Percentiles rank a stretch among this genome's conserved stretches.
Conservation (phyloP, 2,113 vertebrate species). For the Paratilapia polleni region DNA sequence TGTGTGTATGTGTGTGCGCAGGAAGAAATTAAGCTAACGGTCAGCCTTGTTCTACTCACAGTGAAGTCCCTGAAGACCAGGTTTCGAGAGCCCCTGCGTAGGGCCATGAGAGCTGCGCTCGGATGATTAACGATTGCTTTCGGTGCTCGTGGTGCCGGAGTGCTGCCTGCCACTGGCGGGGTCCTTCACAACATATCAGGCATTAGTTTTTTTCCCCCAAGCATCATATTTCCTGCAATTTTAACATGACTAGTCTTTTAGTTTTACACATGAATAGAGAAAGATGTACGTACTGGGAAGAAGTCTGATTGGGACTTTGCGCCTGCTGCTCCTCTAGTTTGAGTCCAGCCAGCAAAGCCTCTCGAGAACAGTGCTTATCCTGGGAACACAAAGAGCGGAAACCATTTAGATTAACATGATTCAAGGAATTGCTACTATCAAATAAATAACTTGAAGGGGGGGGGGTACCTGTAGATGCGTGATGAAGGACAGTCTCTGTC, state of each 20-base stretch:
- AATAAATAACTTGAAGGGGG: background rate
- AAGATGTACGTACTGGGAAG: constrained; percentile 83
- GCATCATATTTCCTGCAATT: background rate
- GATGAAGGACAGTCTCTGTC: constrained; percentile 98
- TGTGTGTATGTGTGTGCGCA: background rate
- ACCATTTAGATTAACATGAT: background rate
- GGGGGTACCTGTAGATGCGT: constrained; percentile 92
- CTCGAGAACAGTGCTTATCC: constrained; percentile 99
- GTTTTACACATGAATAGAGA: background rate
- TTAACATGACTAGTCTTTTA: background rate
- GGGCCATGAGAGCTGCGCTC: constrained; percentile 97
- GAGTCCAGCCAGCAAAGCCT: constrained; percentile 93
- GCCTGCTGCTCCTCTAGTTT: constrained; percentile 95
- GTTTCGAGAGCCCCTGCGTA: constrained; percentile 96
- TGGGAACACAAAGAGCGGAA: constrained; percentile 58
- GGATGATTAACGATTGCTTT: constrained; percentile 99
- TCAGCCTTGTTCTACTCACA: constrained; percentile 81
- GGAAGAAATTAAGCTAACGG: background rate
- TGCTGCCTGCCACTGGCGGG: constrained; percentile 81
- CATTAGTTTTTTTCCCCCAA: background rate
- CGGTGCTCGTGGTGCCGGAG: constrained; percentile 88
- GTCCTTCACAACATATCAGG: constrained; percentile 78
- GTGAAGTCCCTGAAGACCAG: constrained; percentile 99
- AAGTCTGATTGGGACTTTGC: constrained; percentile 90
- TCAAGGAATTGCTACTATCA: background rate